Conservation (phyloP, 1,140 invertebrate species). For the Cyclargus thomasi region DNA sequence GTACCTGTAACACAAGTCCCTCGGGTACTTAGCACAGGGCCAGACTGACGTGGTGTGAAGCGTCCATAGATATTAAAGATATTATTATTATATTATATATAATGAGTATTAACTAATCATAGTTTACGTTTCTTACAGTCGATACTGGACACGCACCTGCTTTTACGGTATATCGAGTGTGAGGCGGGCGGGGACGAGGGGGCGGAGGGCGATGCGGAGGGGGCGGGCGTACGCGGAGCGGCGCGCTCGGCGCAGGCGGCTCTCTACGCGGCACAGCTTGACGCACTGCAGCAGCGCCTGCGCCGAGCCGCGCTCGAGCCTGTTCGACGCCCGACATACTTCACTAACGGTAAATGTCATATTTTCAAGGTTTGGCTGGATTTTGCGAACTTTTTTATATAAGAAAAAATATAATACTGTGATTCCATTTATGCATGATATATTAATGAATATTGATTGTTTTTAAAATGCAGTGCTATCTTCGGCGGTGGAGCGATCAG, state of each 20-base stretch:
- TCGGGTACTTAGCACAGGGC: no score
- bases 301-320: conserved; percentile 30
- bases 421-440: no score
- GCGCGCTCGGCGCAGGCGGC: conserved; percentile 47
- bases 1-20: no score
- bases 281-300: conserved; percentile 67
- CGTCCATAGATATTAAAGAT: no score
- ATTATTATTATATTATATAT: no score
- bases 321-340: conserved; percentile 41
- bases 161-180: conserved; percentile 59
- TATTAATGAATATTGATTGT: no score
- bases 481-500: conserved; percentile 39
- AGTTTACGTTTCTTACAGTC: conserved; percentile 26
- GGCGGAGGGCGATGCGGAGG: conserved; percentile 17
- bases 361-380: not conserved
- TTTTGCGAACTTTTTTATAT: no score
- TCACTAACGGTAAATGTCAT: conserved; percentile 44
- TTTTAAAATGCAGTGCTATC: conserved; percentile 36
- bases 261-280: conserved; percentile 76
- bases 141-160: conserved; percentile 49
- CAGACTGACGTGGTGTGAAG: no score
- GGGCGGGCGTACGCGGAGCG: conserved; percentile 24
- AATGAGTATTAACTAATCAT: not conserved
- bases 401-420: no score
- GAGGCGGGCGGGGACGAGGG: conserved; percentile 22